Base-by-base conservation (phyloP, 1,140 invertebrate genomes). In the Aphelinus certus region DNA sequence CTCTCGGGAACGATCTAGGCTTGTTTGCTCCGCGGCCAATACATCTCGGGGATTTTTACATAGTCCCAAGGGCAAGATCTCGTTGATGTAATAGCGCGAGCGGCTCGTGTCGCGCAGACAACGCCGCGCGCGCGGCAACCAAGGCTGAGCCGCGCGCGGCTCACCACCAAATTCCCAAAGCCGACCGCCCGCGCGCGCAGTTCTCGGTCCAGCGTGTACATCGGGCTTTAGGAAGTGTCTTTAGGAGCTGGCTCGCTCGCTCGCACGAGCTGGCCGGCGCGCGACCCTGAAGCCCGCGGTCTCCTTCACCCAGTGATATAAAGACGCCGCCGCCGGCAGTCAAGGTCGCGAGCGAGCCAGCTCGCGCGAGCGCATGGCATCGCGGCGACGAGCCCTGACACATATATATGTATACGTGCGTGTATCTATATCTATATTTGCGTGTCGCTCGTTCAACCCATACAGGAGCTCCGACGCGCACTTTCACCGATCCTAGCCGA, bases 321-420 rank as follows among this genome's bases (percentile, higher is more conserved):
- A 67, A 75, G 73, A 75, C 62, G 73, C 67, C 56, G 73, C 49
- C 53, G 26, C 57, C 68, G 55, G 55, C 68, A 69, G 70, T 73
- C 75, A 73, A 73, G 65, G 70, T 73, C 75, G 61, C 56, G 58
- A 69, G 58, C 48, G 51, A 4, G 4, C 51, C 9, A 26, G 26
- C 26, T 26, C 26, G 26, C 26, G 26, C 26, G 26, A 26, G 26
- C 68, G 65, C 56, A 72, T 75, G 83, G 82, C 73, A 78, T 76
- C 78, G 71, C 73, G 73, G 67, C 73, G 77, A 71, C 68, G 81
- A 65, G 74, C 82, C 84, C 82, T 85, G 84, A 85, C 83, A 84
- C 78, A 84, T 81, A 81, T 84, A 83, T 82, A 53, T 9, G 51
- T 53, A 53, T 53, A 53, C 51, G 9, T 53, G 9, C 51, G 51